Conservation (phyloP, 2,797 vertebrate genomes). For the Cryptoprocta ferox region DNA sequence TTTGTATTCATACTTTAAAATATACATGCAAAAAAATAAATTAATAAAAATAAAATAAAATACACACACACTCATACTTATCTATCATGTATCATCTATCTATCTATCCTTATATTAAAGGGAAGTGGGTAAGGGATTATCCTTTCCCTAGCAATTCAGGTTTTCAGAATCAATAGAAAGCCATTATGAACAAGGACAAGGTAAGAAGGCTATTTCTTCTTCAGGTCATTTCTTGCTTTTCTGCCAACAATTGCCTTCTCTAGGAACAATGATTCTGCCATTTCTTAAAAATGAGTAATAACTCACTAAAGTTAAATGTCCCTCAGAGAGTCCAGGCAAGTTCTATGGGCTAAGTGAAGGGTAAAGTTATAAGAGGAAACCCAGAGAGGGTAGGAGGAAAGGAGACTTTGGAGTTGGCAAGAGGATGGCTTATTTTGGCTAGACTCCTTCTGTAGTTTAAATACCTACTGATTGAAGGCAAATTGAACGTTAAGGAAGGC, state of each 20-base stretch:
- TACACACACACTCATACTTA: too few species aligned
- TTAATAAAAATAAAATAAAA: too few species aligned
- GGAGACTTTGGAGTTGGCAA: slow-evolving; percentile 13
- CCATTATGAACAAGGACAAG: background rate
- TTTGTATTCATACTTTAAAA: background rate
- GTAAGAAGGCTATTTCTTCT: background rate
- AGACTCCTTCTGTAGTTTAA: slow-evolving; percentile 51
- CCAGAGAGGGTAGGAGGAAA: slow-evolving; percentile 44
- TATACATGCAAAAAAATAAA: too few species aligned
- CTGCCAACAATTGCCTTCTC: background rate
- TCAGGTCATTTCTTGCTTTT: background rate
- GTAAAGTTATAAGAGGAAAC: slow-evolving; percentile 63
- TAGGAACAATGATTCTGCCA: background rate
- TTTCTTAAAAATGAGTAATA: slow-evolving; percentile 36
- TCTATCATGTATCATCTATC: background rate
- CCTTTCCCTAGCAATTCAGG: background rate
- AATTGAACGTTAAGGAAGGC: slow-evolving; percentile 63
- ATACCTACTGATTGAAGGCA: slow-evolving; percentile 68
- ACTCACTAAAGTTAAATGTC: background rate
- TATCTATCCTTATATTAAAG: background rate
- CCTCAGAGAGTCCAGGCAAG: background rate
- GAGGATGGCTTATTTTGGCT: slow-evolving; percentile 65
- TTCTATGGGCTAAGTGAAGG: slow-evolving; percentile 4
- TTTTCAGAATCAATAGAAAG: background rate
- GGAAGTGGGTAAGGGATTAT: background rate